Evolutionary conservation across 2,797 vertebrate genomes (phyloP).

Genomic region (Poeciliopsis paucimaculata): DNA sequence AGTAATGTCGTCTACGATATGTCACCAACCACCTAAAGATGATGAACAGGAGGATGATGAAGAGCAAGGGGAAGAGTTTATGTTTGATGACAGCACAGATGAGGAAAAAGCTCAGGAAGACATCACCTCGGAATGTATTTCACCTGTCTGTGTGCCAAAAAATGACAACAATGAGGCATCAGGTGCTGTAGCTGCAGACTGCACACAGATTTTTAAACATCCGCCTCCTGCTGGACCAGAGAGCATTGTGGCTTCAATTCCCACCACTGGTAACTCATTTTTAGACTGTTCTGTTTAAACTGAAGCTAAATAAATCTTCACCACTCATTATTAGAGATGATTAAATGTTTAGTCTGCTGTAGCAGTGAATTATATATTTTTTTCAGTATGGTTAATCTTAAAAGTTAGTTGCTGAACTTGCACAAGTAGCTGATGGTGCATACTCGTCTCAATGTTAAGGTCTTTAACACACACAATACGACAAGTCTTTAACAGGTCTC

Average conservation of each 20-base stretch:
- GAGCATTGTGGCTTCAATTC: background rate
- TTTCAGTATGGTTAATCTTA: background rate
- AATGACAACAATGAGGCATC: constrained; percentile 25
- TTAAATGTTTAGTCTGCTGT: background rate
- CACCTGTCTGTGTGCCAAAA: constrained; percentile 18
- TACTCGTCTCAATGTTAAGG: background rate
- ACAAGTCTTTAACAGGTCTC: background rate
- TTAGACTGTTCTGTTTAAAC: background rate
- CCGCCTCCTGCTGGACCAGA: constrained; percentile 61
- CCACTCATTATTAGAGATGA: background rate
- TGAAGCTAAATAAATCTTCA: background rate
- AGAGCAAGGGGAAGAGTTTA: constrained; percentile 72
- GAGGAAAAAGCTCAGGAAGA: constrained; percentile 52
- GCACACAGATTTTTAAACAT: background rate
- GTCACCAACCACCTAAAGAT: constrained; percentile 61
- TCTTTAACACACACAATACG: background rate
- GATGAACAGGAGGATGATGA: constrained; percentile 74
- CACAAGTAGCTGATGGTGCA: background rate
- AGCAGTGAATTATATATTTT: background rate
- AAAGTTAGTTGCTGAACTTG: background rate
- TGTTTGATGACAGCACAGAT: constrained; percentile 70
- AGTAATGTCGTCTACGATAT: constrained; percentile 70
- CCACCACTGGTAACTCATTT: constrained; percentile 56
- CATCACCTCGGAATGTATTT: background rate
- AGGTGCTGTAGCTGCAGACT: background rate